Conservation (phyloP, 2,797 vertebrate species). For the Poliocrania exsul region DNA sequence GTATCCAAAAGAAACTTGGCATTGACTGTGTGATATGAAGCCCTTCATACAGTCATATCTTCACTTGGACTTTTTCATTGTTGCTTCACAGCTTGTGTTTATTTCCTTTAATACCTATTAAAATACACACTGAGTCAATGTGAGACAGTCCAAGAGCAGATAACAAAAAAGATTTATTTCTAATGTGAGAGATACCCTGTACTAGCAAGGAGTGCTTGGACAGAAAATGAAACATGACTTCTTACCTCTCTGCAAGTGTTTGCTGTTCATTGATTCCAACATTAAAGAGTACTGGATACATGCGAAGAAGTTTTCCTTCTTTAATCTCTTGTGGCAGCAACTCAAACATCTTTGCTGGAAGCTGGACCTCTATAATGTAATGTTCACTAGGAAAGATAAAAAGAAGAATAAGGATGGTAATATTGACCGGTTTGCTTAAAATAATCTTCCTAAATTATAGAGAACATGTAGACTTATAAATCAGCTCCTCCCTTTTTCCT, state of each 20-base stretch:
- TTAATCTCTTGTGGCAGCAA: conserved; percentile 90
- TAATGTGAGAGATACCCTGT: not conserved
- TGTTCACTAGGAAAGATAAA: conserved; percentile 81
- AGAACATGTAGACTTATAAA: not conserved
- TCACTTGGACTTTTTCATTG: not conserved
- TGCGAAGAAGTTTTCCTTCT: conserved; percentile 87
- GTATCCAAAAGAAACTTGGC: not conserved
- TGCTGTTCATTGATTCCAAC: conserved; percentile 99
- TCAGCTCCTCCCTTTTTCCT: not conserved
- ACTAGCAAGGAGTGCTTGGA: not conserved
- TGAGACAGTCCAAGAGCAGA: not conserved
- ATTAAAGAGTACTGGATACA: conserved; percentile 93
- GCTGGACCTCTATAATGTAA: conserved; percentile 92
- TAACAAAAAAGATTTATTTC: not conserved
- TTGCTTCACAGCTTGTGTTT: not conserved
- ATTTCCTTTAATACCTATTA: not conserved
- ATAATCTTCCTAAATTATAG: not conserved
- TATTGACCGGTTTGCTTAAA: not conserved
- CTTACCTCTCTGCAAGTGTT: conserved; percentile 96
- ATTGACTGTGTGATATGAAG: not conserved
- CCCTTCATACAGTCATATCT: not conserved
- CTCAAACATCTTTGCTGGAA: conserved; percentile 89
- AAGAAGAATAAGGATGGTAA: not conserved
- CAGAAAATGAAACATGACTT: not conserved
- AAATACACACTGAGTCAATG: not conserved